Evolutionary conservation across 2,888 invertebrate species (phyloP).

Genomic region (Drosophila prostipennis): DNA sequence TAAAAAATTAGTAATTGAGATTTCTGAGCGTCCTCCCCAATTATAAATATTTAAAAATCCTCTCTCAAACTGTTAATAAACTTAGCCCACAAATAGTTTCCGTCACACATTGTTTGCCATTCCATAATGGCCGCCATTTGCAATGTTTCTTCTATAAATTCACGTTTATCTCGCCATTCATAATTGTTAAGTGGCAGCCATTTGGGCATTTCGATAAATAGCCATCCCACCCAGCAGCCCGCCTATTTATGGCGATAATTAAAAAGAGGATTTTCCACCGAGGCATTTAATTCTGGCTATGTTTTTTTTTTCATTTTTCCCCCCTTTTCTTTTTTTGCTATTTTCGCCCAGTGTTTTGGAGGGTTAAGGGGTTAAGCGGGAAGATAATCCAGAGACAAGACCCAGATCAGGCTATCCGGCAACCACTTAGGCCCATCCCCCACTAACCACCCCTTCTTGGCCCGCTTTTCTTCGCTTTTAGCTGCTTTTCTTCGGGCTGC

Average conservation of each 20-base stretch:
- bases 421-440: conserved; percentile 17
- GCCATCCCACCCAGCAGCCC: not conserved
- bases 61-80: too few relatives aligned
- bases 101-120: conserved; percentile 5
- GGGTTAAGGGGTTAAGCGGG: conserved; percentile 21
- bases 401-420: conserved; percentile 29
- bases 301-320: too few relatives aligned
- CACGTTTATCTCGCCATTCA: conserved; percentile 25
- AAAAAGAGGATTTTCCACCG: not conserved
- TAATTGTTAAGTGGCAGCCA: conserved; percentile 27
- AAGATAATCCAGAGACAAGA: conserved; percentile 35
- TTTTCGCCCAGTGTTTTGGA: conserved; percentile 1
- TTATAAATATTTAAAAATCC: not conserved
- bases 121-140: conserved; percentile 22
- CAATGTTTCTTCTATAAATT: conserved; percentile 13
- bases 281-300: not conserved
- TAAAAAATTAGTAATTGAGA: too few relatives aligned
- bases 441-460: conserved; percentile 12
- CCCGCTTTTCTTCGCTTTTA: conserved; percentile 24
- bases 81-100: not conserved
- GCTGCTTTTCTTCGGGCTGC: conserved; percentile 1
- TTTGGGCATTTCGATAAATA: conserved; percentile 24
- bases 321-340: not conserved
- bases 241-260: conserved; percentile 29
- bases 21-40: too few relatives aligned